Percentiles rank a stretch among this genome's conserved stretches.
Evolutionary conservation across 2,888 invertebrate species (phyloP).

Genomic region (Sepioteuthis lessoniana): DNA sequence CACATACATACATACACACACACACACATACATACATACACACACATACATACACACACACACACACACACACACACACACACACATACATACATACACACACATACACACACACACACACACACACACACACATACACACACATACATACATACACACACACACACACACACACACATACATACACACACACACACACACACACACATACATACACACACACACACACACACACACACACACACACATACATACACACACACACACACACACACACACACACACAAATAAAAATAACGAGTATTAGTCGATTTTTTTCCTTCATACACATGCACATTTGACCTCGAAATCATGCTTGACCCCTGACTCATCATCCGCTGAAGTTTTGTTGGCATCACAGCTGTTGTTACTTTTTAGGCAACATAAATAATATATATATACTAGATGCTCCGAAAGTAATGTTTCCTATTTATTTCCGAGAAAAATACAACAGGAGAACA

Average conservation of each 20-base stretch:
- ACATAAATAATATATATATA: too few relatives aligned
- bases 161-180: not conserved
- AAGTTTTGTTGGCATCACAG: too few relatives aligned
- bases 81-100: constrained; percentile 49
- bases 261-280: not conserved
- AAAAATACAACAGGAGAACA: too few relatives aligned
- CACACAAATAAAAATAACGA: too few relatives aligned
- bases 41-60: constrained; percentile 47
- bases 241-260: not conserved
- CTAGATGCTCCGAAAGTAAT: too few relatives aligned
- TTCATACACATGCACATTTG: too few relatives aligned
- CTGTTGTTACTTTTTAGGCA: too few relatives aligned
- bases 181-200: not conserved
- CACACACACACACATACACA: constrained; percentile 43
- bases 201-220: not conserved
- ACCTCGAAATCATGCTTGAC: too few relatives aligned
- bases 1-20: constrained; percentile 50
- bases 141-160: constrained; percentile 48
- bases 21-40: constrained; percentile 49
- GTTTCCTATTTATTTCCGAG: too few relatives aligned
- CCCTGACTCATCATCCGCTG: too few relatives aligned
- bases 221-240: not conserved
- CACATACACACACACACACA: constrained; percentile 49
- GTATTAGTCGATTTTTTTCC: too few relatives aligned
- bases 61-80: constrained; percentile 50